These are phyloP conservation scores for Agonopterix alstromeriana DNA, from an alignment of 2,888 invertebrate genomes.

Conservation along the genomic window DNA sequence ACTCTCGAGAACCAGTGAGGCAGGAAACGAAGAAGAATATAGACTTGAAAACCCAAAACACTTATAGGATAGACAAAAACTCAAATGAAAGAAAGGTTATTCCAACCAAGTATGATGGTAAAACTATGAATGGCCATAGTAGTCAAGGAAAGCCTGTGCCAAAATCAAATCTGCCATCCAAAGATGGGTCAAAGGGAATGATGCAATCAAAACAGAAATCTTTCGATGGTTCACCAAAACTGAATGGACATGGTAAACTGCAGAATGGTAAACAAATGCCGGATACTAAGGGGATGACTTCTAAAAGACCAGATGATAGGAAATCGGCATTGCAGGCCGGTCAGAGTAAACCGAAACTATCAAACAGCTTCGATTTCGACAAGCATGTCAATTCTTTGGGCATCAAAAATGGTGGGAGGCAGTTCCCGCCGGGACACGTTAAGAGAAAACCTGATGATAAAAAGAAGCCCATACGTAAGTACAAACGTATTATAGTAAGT, in stretches of 20 bases:
- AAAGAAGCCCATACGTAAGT: constrained; percentile 52
- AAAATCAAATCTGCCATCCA: constrained; percentile 25
- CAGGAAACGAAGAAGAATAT: constrained; percentile 50
- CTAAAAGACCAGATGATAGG: constrained; percentile 44
- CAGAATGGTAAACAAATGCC: constrained; percentile 34
- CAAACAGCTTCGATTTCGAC: constrained; percentile 62
- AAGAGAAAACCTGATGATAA: constrained; percentile 38
- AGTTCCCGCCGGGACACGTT: constrained; percentile 72
- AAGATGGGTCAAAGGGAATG: constrained; percentile 18
- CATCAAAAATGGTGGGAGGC: constrained; percentile 32
- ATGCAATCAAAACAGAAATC: constrained; percentile 30
- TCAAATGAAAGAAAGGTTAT: constrained; percentile 44
- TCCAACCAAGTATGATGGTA: constrained; percentile 35
- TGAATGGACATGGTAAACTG: constrained; percentile 22
- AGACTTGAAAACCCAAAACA: constrained; percentile 65
- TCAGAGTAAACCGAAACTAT: constrained; percentile 40
- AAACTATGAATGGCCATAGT: constrained; percentile 42
- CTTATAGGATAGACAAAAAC: constrained; percentile 71
- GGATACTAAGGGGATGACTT: constrained; percentile 24
- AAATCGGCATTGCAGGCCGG: constrained; percentile 29
- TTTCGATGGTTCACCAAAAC: constrained; percentile 27
- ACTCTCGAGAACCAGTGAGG: constrained; percentile 31
- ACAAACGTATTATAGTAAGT: too few species aligned
- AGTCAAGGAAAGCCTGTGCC: constrained; percentile 46
- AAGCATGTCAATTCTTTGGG: constrained; percentile 58